These are phyloP conservation scores for Notodonta dromedarius DNA, from an alignment of 2,888 invertebrate species.

Conservation along the genomic window DNA sequence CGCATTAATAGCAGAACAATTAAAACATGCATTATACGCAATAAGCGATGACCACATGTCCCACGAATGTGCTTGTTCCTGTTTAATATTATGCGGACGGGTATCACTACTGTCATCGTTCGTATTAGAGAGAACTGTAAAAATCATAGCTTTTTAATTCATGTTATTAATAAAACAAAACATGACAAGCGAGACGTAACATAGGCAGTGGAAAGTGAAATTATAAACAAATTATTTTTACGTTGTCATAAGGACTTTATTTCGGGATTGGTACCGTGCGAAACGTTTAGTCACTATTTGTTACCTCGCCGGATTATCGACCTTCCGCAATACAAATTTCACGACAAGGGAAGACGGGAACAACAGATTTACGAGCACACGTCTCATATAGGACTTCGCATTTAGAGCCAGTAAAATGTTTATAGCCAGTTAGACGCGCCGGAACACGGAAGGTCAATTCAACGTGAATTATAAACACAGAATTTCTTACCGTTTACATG, in stretches of 20 bases:
- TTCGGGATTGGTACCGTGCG: constrained; percentile 83
- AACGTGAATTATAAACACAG: constrained; percentile 23
- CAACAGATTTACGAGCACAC: constrained; percentile 31
- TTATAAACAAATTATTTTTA: constrained; percentile 44
- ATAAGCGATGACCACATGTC: constrained; percentile 51
- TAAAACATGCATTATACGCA: constrained; percentile 42
- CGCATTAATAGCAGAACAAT: constrained; percentile 48
- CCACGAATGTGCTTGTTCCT: constrained; percentile 42
- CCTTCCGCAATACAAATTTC: constrained; percentile 64
- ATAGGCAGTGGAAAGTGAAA: constrained; percentile 47
- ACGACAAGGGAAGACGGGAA: constrained; percentile 33
- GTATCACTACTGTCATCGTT: constrained; percentile 13
- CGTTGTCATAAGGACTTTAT: constrained; percentile 67
- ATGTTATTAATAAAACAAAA: too few relatives aligned
- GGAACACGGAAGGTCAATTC: constrained; percentile 31
- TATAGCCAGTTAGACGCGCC: constrained; percentile 34
- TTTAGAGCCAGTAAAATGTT: constrained; percentile 42
- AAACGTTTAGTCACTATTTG: constrained; percentile 77
- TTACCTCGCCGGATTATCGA: constrained; percentile 60
- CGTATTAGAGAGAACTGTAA: not conserved
- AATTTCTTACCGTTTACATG: constrained; percentile 73
- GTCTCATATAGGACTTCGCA: constrained; percentile 26
- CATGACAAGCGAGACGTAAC: constrained; percentile 20
- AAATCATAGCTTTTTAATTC: not conserved
- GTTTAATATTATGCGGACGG: constrained; percentile 36